Base-by-base conservation (phyloP, 2,113 vertebrate species). In the Archilochus colubris region DNA sequence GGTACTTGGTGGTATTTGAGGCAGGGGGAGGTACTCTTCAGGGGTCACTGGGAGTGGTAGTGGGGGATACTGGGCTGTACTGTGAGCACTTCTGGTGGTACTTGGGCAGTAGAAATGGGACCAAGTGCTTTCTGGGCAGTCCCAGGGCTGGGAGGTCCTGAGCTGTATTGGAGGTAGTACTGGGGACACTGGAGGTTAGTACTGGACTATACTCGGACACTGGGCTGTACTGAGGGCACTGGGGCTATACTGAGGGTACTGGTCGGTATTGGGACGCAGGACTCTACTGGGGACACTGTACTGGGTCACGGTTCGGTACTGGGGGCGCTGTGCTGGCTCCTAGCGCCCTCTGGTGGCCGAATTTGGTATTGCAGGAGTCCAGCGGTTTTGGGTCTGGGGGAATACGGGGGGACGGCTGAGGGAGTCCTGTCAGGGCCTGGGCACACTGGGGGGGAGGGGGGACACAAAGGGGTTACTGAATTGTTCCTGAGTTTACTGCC, bases 361-460 rank as follows among this genome's bases (percentile, higher is more conserved):
- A 1, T 0, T 23, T 0, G 74, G 85, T 28, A 0, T 44, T 94
- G 94, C 95, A 78, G 59, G 31, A 25, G 54, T 27, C 27, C 25
- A 3, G 8, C 12, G 1, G 3, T 27, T 7, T 36, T 33, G 72
- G 43, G 18, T 12, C 67, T 40, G 40, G 40, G 40, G 40, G 40
- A 40, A 5, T 14, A 9, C 24, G 33, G 80, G 38, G 38, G 14
- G 17, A 1, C 40, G 38, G 30, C 50, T 8, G 33, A 8, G 22
- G 16, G 5, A 46, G 28, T 44, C 8, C 30, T 50, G 30, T 4
- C 12, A 28, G 21, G 18, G 33, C 23, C 46, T 53, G 31, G 14
- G 23, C 31, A 9, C 63, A 31, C 33, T 3, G 8, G 6, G 21
- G 19, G 5, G 3, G 5, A 3, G 14, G 6, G 13, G 25, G 7